A percentile compares a stretch with the other conserved stretches of the same genome.
phyloP scores from a whole-genome alignment of 2,113 vertebrate species.

The Ciconia maguari region DNA sequence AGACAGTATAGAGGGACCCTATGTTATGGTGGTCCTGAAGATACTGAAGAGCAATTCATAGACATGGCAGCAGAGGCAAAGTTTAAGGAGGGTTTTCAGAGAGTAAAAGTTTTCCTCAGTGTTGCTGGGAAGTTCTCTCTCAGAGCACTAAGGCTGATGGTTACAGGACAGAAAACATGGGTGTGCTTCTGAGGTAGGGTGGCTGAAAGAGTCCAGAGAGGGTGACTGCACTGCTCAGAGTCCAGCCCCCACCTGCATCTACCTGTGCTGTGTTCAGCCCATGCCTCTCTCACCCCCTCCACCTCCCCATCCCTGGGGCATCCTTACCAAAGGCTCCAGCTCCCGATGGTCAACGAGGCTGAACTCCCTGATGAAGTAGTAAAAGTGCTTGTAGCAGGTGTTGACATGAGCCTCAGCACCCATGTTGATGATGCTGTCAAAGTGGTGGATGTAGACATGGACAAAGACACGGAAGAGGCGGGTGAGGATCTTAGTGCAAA shows the following conservation, averaged over 20 bases:
- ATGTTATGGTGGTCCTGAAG: neutral
- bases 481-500: conserved; percentile 97
- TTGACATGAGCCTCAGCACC: conserved; percentile 97
- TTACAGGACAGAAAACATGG: neutral
- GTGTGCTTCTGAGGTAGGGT: neutral
- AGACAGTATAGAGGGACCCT: neutral
- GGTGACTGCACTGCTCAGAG: neutral
- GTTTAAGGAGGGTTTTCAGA: neutral
- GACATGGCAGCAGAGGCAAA: neutral
- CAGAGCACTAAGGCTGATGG: neutral
- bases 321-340: conserved; percentile 92
- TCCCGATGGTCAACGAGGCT: conserved; percentile 92
- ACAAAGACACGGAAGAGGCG: conserved; percentile 96
- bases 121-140: neutral
- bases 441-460: conserved; percentile 98
- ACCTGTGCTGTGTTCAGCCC: neutral
- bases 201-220: neutral
- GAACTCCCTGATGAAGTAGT: conserved; percentile 96
- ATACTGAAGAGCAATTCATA: neutral
- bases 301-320: neutral
- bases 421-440: conserved; percentile 94
- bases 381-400: conserved; percentile 98
- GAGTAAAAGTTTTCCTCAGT: neutral
- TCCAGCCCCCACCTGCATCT: neutral
- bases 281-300: neutral